Evolutionary conservation across 2,113 vertebrate species (phyloP).

Genomic region (Probosciger aterrimus): DNA sequence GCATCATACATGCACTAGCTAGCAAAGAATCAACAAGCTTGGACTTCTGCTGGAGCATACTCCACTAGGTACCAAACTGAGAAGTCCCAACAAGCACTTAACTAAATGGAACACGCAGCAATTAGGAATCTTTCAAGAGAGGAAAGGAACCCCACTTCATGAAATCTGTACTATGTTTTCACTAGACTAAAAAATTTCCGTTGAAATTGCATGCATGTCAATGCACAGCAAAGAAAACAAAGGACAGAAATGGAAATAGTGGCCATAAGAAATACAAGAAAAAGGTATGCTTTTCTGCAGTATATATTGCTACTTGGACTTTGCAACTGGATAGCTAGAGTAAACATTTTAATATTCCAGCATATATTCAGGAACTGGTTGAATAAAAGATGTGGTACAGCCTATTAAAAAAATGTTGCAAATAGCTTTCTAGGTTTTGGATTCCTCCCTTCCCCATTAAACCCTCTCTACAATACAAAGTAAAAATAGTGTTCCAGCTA

Average conservation of each 20-base stretch:
- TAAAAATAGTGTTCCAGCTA: not conserved
- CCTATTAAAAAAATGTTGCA: not conserved
- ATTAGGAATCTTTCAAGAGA: not conserved
- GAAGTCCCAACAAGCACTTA: not conserved
- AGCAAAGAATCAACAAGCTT: not conserved
- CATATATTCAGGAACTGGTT: not conserved
- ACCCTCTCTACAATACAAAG: not conserved
- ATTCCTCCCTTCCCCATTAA: rapidly evolving
- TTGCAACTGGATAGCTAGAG: not conserved
- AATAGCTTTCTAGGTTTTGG: not conserved
- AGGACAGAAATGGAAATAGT: not conserved
- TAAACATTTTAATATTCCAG: not conserved
- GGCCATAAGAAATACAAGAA: not conserved
- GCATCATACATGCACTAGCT: not conserved
- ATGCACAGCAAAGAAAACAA: not conserved
- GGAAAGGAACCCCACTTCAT: not conserved
- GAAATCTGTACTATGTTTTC: not conserved
- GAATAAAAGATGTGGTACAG: not conserved
- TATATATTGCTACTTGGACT: not conserved
- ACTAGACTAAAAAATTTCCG: not conserved
- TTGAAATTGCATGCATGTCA: not conserved
- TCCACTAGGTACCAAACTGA: not conserved
- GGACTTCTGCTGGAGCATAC: not conserved
- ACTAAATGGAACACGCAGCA: not conserved
- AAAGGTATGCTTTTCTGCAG: not conserved